These are phyloP conservation scores for Cryptus armator DNA, from an alignment of 2,888 invertebrate species.

Conservation along the genomic window DNA sequence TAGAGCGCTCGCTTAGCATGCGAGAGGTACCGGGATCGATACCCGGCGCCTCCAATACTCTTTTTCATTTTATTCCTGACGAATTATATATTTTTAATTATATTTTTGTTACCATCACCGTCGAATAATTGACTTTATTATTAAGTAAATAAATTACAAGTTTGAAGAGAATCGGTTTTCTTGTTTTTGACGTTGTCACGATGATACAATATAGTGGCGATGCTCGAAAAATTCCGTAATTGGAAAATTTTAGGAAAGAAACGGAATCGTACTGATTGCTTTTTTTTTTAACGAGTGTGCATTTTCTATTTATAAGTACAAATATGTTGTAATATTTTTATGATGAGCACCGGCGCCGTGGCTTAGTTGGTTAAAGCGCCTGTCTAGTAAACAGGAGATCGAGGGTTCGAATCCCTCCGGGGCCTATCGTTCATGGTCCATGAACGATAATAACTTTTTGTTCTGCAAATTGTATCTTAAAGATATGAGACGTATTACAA, in stretches of 20 bases:
- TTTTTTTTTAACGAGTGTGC: not conserved
- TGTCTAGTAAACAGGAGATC: constrained; percentile 91
- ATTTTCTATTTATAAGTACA: not conserved
- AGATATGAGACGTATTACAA: not conserved
- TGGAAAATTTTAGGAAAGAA: too few species aligned
- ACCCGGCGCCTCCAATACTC: constrained; percentile 74
- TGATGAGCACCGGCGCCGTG: constrained; percentile 84
- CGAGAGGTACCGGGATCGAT: constrained; percentile 78
- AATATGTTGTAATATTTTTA: constrained; percentile 8
- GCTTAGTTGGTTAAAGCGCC: constrained; percentile 93
- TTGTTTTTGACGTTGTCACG: too few species aligned
- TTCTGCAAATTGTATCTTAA: not conserved
- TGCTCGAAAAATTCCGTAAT: too few species aligned
- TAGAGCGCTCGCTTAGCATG: constrained; percentile 77
- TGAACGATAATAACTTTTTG: constrained; percentile 10
- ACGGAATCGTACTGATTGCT: too few species aligned
- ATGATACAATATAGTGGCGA: too few species aligned
- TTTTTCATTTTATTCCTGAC: constrained; percentile 22
- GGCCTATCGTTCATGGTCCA: constrained; percentile 83
- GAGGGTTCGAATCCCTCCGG: constrained; percentile 89
- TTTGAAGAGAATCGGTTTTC: too few species aligned
- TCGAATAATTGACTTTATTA: not conserved
- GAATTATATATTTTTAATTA: not conserved
- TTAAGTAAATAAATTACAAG: too few species aligned
- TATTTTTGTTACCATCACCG: not conserved